Base-by-base conservation (phyloP, 2,888 invertebrate species). In the Drosophila austrosaltans region DNA sequence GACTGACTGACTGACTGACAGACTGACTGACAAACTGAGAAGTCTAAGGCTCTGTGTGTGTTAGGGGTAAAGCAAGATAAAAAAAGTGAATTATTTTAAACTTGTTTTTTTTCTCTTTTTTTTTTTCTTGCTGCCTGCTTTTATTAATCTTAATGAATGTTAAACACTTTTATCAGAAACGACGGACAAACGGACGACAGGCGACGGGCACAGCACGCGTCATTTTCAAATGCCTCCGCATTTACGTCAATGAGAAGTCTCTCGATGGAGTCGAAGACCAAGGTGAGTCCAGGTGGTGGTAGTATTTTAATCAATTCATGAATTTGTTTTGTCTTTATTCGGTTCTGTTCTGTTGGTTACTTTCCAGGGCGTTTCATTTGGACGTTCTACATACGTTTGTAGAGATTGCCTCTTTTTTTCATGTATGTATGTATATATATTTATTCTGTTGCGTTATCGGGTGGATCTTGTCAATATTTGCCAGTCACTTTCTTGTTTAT, bases 111-210 rank as follows among this genome's bases (percentile, higher is more conserved):
- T 62, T 16, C 25, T 64, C 16, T 16, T 60, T 36, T 53, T 25
- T 53, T 53, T 66, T 67, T 72, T 56, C 64, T 65, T 67, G 60
- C 68, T 73, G 60, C 69, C 72, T 82, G 78, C 81, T 76, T 85
- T 82, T 89, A 89, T 81, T 85, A 85, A 87, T 87, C 89, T 87
- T 89, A 85, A 85, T 85, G 87, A 85, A 85, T 85, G 89, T 89
- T 89, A 85, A 85, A 89, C 85, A 85, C 80, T 87, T 89, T 85
- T 89, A 85, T 89, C 89, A 78, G 79, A 78, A 78, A 73, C 70
- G 79, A 73, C 70, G 44, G 60, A 48, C 22, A 72, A 6, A 30
- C 30, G 36, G 68, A 66, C 70, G 77, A 68, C 67, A 67, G 66
- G 54, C 69, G 64, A 56, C 42, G 66, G 10, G 53, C 60, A 62